Conservation (phyloP, 2,888 invertebrate genomes). For the Melipona beecheii region DNA sequence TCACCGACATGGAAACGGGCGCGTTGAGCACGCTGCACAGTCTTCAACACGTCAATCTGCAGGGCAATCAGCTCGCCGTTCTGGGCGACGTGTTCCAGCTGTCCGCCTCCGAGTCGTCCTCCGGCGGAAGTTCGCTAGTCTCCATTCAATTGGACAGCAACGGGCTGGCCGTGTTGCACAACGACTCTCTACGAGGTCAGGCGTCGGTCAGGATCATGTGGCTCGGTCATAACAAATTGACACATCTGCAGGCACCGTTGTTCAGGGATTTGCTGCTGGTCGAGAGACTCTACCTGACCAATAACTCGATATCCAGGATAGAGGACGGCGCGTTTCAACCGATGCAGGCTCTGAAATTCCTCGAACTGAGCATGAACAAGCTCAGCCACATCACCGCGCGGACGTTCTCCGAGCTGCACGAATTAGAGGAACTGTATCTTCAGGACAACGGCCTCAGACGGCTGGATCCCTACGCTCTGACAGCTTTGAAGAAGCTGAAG, state of each 20-base stretch:
- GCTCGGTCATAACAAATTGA: slow-evolving; percentile 93
- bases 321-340: slow-evolving; percentile 92
- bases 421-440: slow-evolving; percentile 92
- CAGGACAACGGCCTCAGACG: slow-evolving; percentile 89
- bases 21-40: slow-evolving; percentile 91
- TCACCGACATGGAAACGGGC: slow-evolving; percentile 92
- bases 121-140: slow-evolving; percentile 86
- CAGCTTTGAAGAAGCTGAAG: slow-evolving; percentile 90
- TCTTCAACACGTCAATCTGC: slow-evolving; percentile 94
- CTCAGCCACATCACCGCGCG: slow-evolving; percentile 89
- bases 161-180: slow-evolving; percentile 90
- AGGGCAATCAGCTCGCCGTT: slow-evolving; percentile 91
- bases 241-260: slow-evolving; percentile 89
- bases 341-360: slow-evolving; percentile 90
- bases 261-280: slow-evolving; percentile 92
- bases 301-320: slow-evolving; percentile 92
- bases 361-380: slow-evolving; percentile 92
- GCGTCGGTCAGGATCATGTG: slow-evolving; percentile 95
- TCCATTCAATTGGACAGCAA: slow-evolving; percentile 94
- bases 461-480: slow-evolving; percentile 90
- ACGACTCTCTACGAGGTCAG: slow-evolving; percentile 92
- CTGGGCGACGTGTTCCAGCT: slow-evolving; percentile 93
- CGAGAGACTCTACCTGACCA: slow-evolving; percentile 92
- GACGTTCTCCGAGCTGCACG: slow-evolving; percentile 91
- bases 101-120: slow-evolving; percentile 81